These are phyloP conservation scores for Diabrotica undecimpunctata DNA, from an alignment of 1,140 invertebrate genomes.

Conservation along the genomic window DNA sequence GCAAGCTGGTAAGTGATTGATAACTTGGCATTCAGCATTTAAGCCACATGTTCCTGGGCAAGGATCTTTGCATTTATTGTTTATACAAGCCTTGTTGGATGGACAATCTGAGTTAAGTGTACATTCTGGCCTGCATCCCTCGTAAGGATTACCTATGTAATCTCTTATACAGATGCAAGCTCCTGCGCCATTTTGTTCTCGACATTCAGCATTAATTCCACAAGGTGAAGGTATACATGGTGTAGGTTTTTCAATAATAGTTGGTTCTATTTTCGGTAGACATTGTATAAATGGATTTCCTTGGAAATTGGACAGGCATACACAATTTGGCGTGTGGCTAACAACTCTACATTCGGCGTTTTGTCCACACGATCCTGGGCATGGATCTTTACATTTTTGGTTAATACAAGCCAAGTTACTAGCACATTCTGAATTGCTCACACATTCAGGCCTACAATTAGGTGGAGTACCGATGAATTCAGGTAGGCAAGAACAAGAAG, in stretches of 20 bases:
- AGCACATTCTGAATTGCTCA: constrained; percentile 63
- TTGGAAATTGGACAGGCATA: constrained; percentile 55
- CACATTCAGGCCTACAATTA: constrained; percentile 72
- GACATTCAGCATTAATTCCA: constrained; percentile 69
- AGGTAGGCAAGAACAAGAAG: constrained; percentile 63
- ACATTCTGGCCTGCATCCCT: constrained; percentile 68
- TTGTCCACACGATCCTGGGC: constrained; percentile 61
- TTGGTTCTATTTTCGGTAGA: constrained; percentile 32
- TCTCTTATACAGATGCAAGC: constrained; percentile 67
- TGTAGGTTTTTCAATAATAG: constrained; percentile 43
- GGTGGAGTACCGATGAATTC: constrained; percentile 70
- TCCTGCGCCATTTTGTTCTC: constrained; percentile 61
- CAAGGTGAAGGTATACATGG: constrained; percentile 70
- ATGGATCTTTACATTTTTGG: constrained; percentile 64
- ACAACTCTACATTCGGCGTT: constrained; percentile 67
- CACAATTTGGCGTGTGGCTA: constrained; percentile 63
- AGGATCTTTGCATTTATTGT: constrained; percentile 68
- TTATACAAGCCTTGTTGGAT: constrained; percentile 64
- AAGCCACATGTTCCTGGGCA: constrained; percentile 69
- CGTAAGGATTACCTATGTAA: constrained; percentile 74
- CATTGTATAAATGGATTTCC: constrained; percentile 61
- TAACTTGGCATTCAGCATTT: constrained; percentile 70
- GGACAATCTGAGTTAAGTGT: constrained; percentile 64
- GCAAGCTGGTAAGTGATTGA: constrained; percentile 69
- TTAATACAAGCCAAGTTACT: constrained; percentile 58